Evolutionary conservation across 92 coral and sea anemone genomes (phyloP).

Genomic region (Hydrozoanthus gracilis): DNA sequence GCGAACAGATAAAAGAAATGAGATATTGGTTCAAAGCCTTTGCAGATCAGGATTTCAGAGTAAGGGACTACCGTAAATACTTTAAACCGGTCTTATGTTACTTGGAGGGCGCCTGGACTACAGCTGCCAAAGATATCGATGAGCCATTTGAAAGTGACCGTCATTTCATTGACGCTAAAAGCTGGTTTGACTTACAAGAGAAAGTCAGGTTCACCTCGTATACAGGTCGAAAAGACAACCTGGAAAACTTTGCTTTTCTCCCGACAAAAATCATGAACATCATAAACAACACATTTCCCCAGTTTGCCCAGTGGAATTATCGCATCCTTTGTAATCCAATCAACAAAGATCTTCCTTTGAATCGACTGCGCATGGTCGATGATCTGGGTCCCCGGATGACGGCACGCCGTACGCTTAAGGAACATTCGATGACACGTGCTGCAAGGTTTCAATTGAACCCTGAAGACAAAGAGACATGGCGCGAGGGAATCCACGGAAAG

Average conservation of each 20-base stretch:
- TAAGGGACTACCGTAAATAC: constrained; percentile 87
- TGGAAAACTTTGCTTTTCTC: constrained; percentile 88
- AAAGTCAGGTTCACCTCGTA: constrained; percentile 94
- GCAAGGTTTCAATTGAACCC: constrained; percentile 77
- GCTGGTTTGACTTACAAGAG: constrained; percentile 93
- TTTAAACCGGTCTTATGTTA: constrained; percentile 89
- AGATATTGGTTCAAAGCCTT: constrained; percentile 94
- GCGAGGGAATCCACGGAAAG: constrained; percentile 34
- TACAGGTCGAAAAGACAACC: constrained; percentile 91
- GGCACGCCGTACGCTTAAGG: constrained; percentile 31
- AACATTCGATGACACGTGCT: constrained; percentile 61
- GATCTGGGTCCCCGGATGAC: constrained; percentile 66
- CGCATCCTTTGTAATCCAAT: constrained; percentile 78
- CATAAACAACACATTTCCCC: constrained; percentile 75
- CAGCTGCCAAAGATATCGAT: constrained; percentile 72
- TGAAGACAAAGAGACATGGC: constrained; percentile 59
- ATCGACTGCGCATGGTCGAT: constrained; percentile 72
- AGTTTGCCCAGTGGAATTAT: constrained; percentile 85
- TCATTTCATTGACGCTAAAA: constrained; percentile 87
- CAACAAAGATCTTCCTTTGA: constrained; percentile 66
- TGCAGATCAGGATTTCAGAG: constrained; percentile 68
- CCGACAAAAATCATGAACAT: constrained; percentile 88
- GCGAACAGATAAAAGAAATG: constrained; percentile 81
- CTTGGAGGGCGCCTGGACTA: constrained; percentile 92
- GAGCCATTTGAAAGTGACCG: constrained; percentile 96